phyloP scores from a whole-genome alignment of 2,888 invertebrate species.

The Acleris emargana region DNA sequence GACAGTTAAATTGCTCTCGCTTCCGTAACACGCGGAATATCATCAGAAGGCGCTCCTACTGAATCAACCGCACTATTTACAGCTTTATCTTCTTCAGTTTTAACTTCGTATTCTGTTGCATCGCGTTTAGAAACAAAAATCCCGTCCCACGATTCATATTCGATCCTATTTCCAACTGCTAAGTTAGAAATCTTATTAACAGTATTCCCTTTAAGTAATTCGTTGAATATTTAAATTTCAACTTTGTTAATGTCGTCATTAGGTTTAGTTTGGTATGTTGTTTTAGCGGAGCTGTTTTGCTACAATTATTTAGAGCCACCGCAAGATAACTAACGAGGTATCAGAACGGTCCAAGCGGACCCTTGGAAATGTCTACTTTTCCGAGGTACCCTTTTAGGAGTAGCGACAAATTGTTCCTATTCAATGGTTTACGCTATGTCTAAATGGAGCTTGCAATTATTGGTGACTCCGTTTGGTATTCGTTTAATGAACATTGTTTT shows the following conservation, averaged over 20 bases:
- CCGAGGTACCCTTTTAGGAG: slow-evolving; percentile 64
- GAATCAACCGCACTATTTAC: slow-evolving; percentile 38
- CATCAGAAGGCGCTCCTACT: slow-evolving; percentile 45
- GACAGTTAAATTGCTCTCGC: slow-evolving; percentile 71
- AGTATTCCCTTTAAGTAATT: slow-evolving; percentile 24
- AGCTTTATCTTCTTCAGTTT: slow-evolving; percentile 38
- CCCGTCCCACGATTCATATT: slow-evolving; percentile 48
- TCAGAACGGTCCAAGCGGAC: slow-evolving; percentile 65
- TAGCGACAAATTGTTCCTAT: slow-evolving; percentile 79
- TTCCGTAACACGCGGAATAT: slow-evolving; percentile 61
- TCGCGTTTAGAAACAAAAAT: slow-evolving; percentile 46
- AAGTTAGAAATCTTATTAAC: slow-evolving; percentile 59
- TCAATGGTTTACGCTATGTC: slow-evolving; percentile 65
- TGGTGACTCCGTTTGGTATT: slow-evolving; percentile 70
- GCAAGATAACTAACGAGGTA: slow-evolving; percentile 78
- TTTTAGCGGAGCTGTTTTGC: slow-evolving; percentile 50
- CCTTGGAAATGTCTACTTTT: slow-evolving; percentile 74
- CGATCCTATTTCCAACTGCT: slow-evolving; percentile 57
- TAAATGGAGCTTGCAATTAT: slow-evolving; percentile 55
- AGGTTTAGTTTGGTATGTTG: slow-evolving; percentile 41
- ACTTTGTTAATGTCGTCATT: slow-evolving; percentile 42
- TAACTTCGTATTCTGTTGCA: slow-evolving; percentile 44
- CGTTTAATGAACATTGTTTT: slow-evolving; percentile 81
- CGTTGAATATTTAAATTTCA: slow-evolving; percentile 38
- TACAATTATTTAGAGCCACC: slow-evolving; percentile 76